A percentile compares a stretch with the other conserved stretches of the same genome.
Evolutionary conservation across 2,888 invertebrate genomes (phyloP).

Genomic region (Cepaea hortensis): DNA sequence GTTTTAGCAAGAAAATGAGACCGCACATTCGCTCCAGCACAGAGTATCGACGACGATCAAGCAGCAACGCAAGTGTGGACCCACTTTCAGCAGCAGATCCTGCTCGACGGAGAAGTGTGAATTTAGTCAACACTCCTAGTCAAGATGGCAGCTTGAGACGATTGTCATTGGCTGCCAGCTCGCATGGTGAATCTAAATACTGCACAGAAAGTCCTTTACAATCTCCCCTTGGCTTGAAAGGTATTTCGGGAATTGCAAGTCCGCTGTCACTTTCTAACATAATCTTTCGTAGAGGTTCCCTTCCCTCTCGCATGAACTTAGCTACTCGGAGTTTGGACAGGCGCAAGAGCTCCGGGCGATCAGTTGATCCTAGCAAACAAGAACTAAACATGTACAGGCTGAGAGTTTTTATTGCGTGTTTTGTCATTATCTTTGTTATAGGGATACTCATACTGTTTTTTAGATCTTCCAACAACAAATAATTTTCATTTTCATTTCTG

Average conservation of each 20-base stretch:
- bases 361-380: neutral
- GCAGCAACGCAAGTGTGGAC: neutral
- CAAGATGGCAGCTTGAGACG: neutral
- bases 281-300: conserved; percentile 5
- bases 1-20: neutral
- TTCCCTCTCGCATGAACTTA: neutral
- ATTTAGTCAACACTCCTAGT: neutral
- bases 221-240: neutral
- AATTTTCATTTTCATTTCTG: neutral
- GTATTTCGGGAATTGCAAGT: neutral
- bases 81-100: neutral
- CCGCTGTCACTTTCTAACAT: conserved; percentile 9
- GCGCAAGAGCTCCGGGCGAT: neutral
- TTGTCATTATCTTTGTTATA: neutral
- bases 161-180: neutral
- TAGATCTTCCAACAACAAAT: neutral
- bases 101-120: neutral
- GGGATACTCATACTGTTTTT: conserved; percentile 4
- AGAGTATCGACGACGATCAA: conserved; percentile 16
- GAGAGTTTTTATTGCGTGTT: conserved; percentile 6
- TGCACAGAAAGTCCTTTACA: neutral
- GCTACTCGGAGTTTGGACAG: neutral
- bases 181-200: neutral
- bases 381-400: conserved; percentile 23
- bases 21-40: conserved; percentile 27